phyloP scores from a whole-genome alignment of 2,113 vertebrate genomes.

The Pollimyrus isidori region DNA sequence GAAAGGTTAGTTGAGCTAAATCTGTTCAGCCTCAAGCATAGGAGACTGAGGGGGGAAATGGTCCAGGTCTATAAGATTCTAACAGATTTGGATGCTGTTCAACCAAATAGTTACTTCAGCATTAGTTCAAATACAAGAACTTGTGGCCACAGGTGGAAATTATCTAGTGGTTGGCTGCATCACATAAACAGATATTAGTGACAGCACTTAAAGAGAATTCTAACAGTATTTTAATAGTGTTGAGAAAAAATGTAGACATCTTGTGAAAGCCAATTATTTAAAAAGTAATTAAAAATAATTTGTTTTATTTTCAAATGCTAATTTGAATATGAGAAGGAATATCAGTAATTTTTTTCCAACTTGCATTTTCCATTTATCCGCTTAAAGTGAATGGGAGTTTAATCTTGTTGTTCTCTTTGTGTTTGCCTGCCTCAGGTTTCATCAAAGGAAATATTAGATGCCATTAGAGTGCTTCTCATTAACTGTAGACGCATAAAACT shows the following conservation, averaged over 20 bases:
- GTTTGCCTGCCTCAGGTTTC: background rate
- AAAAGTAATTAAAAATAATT: background rate
- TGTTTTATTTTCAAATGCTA: background rate
- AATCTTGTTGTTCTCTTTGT: background rate
- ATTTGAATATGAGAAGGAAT: background rate
- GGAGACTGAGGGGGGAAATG: too few relatives aligned
- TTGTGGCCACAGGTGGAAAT: too few relatives aligned
- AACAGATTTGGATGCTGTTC: too few relatives aligned
- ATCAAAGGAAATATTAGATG: background rate
- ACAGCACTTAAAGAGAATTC: background rate
- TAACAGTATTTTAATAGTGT: background rate
- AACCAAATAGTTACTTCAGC: too few relatives aligned
- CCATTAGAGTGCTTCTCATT: background rate
- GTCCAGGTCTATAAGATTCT: too few relatives aligned
- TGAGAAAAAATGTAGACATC: background rate
- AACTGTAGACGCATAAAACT: background rate
- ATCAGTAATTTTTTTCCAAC: background rate
- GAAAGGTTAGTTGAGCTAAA: too few relatives aligned
- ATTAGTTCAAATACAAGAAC: too few relatives aligned
- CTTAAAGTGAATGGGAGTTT: background rate
- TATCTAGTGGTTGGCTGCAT: background rate
- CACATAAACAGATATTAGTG: background rate
- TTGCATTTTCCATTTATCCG: background rate
- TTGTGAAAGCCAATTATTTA: background rate
- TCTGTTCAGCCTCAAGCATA: too few relatives aligned